Conservation (phyloP, 2,888 invertebrate genomes). For the Aelia acuminata region DNA sequence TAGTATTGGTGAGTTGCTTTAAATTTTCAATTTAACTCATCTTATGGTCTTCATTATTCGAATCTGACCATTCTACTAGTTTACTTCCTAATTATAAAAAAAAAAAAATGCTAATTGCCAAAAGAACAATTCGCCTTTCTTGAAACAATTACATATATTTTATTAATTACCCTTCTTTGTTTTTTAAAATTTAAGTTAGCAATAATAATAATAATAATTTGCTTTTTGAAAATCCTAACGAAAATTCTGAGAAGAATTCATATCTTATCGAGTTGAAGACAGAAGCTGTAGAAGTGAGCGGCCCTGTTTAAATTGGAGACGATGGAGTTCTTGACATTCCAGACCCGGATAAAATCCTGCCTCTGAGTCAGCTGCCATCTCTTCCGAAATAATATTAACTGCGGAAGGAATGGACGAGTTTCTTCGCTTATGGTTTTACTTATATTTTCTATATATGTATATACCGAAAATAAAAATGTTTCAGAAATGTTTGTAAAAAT, state of each 20-base stretch:
- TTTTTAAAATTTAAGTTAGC: too few species aligned
- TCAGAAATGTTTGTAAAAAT: too few species aligned
- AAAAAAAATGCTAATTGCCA: too few species aligned
- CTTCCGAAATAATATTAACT: not conserved
- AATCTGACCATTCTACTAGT: too few species aligned
- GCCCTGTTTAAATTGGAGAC: not conserved
- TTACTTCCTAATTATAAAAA: too few species aligned
- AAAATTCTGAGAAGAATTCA: not conserved
- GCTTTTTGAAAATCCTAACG: not conserved
- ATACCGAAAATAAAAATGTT: too few species aligned
- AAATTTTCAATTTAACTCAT: too few species aligned
- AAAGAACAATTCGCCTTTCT: too few species aligned
- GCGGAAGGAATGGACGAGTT: not conserved
- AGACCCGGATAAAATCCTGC: not conserved
- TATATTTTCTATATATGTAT: not conserved
- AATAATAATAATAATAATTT: not conserved
- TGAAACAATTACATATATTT: too few species aligned
- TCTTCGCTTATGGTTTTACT: not conserved
- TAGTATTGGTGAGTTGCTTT: too few species aligned
- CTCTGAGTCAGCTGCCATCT: not conserved
- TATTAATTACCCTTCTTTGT: too few species aligned
- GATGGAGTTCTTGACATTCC: slow-evolving; percentile 8
- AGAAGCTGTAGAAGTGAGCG: not conserved
- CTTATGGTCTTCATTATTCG: too few species aligned
- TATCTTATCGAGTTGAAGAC: not conserved